These are phyloP conservation scores for Pseudolycoriella hygida DNA, from an alignment of 2,888 invertebrate species.

Conservation along the genomic window DNA sequence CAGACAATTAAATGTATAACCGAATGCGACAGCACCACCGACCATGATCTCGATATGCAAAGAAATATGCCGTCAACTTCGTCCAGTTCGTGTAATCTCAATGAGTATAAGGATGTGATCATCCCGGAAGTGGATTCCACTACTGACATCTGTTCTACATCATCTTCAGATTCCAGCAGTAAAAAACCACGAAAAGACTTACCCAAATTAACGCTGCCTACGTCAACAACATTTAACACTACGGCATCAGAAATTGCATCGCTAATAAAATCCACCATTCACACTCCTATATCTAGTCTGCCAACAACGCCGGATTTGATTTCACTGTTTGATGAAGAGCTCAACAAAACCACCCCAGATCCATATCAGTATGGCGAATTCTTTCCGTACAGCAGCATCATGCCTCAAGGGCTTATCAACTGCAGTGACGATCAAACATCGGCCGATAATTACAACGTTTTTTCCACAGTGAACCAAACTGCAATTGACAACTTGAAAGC, in stretches of 20 bases:
- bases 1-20: constrained; percentile 11
- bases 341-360: constrained; percentile 12
- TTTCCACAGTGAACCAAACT: constrained; percentile 16
- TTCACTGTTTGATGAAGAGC: constrained; percentile 16
- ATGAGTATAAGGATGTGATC: constrained; percentile 10
- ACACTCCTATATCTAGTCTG: constrained; percentile 5
- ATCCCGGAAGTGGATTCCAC: constrained; percentile 17
- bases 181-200: background rate
- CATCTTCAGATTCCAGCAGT: background rate
- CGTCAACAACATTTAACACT: background rate
- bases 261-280: background rate
- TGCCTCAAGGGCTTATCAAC: constrained; percentile 14
- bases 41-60: constrained; percentile 10
- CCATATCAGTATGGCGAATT: constrained; percentile 14
- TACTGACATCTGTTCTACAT: constrained; percentile 11
- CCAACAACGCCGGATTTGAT: constrained; percentile 15
- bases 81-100: background rate
- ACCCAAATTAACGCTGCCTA: constrained; percentile 7
- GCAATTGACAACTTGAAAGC: constrained; percentile 36
- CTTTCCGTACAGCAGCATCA: constrained; percentile 13
- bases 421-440: constrained; percentile 13
- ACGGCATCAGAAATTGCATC: background rate
- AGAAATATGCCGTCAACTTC: constrained; percentile 4
- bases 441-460: constrained; percentile 6
- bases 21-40: constrained; percentile 18